Evolutionary conservation across 2,888 invertebrate species (phyloP).

Genomic region (Apamea crenata): DNA sequence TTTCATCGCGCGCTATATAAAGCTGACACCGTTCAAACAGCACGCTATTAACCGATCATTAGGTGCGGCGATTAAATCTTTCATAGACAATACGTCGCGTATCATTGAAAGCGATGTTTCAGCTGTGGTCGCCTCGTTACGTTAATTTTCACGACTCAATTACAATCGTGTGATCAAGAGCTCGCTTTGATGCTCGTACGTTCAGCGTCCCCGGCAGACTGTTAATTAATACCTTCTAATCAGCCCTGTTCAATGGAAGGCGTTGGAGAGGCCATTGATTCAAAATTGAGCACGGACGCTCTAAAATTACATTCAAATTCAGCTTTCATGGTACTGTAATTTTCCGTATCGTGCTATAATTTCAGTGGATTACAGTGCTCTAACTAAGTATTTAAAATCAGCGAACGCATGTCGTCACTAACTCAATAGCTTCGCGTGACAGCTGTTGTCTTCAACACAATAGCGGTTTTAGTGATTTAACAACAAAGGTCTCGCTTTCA

Average conservation of each 20-base stretch:
- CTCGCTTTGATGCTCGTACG: constrained; percentile 59
- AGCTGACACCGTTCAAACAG: constrained; percentile 68
- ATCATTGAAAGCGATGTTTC: constrained; percentile 47
- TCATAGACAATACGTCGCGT: constrained; percentile 60
- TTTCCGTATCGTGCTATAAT: constrained; percentile 11
- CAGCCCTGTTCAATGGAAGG: constrained; percentile 52
- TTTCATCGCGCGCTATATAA: constrained; percentile 68
- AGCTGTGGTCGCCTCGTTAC: constrained; percentile 47
- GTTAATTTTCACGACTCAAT: constrained; percentile 55
- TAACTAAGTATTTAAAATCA: constrained; percentile 5
- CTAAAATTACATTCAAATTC: constrained; percentile 18
- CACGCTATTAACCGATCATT: constrained; percentile 71
- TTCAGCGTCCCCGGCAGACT: constrained; percentile 36
- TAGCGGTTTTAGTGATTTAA: constrained; percentile 73
- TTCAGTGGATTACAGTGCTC: constrained; percentile 3
- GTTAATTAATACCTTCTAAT: constrained; percentile 71
- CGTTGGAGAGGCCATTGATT: constrained; percentile 30
- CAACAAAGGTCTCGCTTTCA: constrained; percentile 72
- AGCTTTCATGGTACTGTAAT: constrained; percentile 12
- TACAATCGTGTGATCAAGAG: constrained; percentile 48
- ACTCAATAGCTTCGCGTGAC: constrained; percentile 73
- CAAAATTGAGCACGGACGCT: constrained; percentile 16
- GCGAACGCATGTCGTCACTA: constrained; percentile 46
- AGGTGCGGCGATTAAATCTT: constrained; percentile 65
- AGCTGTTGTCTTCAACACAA: constrained; percentile 72